Evolutionary conservation across 2,113 vertebrate species (phyloP).

Genomic region (Siniperca chuatsi): DNA sequence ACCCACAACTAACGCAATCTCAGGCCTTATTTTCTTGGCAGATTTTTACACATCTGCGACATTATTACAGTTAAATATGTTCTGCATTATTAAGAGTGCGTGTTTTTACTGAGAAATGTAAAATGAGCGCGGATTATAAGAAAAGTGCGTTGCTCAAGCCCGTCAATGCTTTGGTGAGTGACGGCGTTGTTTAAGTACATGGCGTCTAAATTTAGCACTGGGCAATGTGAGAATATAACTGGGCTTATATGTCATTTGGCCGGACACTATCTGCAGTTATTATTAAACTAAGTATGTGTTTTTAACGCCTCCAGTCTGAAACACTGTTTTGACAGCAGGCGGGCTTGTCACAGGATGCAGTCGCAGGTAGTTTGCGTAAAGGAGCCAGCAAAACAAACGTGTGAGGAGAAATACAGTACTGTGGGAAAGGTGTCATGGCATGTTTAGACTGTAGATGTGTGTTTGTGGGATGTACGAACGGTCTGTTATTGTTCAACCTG

Average conservation of each 20-base stretch:
- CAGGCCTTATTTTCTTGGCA: constrained; percentile 59
- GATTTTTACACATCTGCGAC: constrained; percentile 1
- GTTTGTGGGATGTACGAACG: constrained; percentile 2
- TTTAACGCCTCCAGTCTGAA: not conserved
- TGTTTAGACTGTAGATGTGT: constrained; percentile 13
- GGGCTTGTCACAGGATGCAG: not conserved
- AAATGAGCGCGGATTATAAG: not conserved
- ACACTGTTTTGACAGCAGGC: constrained; percentile 4
- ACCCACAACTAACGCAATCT: constrained; percentile 55
- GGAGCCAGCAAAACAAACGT: constrained; percentile 59
- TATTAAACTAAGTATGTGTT: constrained; percentile 11
- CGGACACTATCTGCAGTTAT: constrained; percentile 27
- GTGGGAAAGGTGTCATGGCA: constrained; percentile 9
- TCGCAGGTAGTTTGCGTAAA: constrained; percentile 72
- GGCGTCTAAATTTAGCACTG: constrained; percentile 74
- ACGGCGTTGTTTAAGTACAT: constrained; percentile 56
- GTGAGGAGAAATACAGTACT: not conserved
- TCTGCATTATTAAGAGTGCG: fast-evolving
- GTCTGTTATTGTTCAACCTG: constrained; percentile 68
- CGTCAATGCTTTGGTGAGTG: constrained; percentile 16
- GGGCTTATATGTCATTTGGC: constrained; percentile 35
- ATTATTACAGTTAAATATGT: not conserved
- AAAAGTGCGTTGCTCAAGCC: constrained; percentile 20
- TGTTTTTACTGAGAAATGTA: not conserved
- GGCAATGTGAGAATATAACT: constrained; percentile 50